These are phyloP conservation scores for Patella ulyssiponensis DNA, from an alignment of 2,888 invertebrate species.

Conservation along the genomic window DNA sequence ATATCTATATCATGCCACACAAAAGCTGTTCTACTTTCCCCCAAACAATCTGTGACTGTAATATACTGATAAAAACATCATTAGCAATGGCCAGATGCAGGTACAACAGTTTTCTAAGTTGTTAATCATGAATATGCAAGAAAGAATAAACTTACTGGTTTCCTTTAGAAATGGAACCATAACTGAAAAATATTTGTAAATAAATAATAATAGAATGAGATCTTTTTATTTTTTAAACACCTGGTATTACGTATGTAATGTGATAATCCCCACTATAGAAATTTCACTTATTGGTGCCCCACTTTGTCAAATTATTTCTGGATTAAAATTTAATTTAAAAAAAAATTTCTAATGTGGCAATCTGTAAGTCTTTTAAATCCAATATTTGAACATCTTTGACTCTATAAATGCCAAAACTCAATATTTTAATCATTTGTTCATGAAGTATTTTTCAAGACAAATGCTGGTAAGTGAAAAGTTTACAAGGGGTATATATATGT, in stretches of 20 bases:
- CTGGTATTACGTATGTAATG: too few relatives aligned
- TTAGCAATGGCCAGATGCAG: not conserved
- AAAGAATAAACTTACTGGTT: conserved; percentile 68
- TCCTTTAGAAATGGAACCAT: conserved; percentile 62
- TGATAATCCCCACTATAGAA: too few relatives aligned
- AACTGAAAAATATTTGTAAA: conserved; percentile 46
- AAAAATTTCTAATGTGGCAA: too few relatives aligned
- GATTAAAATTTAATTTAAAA: too few relatives aligned
- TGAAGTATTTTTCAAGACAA: not conserved
- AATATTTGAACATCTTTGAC: too few relatives aligned
- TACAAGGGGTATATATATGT: not conserved
- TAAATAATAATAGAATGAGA: too few relatives aligned
- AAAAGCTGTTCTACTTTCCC: not conserved
- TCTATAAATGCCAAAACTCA: not conserved
- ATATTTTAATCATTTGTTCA: conserved; percentile 11
- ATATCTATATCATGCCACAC: not conserved
- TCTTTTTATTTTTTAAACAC: too few relatives aligned
- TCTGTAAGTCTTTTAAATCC: too few relatives aligned
- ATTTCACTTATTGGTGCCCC: too few relatives aligned
- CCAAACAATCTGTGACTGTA: not conserved
- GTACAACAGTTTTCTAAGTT: not conserved
- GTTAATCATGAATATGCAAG: not conserved
- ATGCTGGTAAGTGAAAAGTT: not conserved
- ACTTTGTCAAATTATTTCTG: too few relatives aligned
- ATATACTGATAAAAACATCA: not conserved